Evolutionary conservation across 2,888 invertebrate species (phyloP).

Genomic region (Lasius platythorax): DNA sequence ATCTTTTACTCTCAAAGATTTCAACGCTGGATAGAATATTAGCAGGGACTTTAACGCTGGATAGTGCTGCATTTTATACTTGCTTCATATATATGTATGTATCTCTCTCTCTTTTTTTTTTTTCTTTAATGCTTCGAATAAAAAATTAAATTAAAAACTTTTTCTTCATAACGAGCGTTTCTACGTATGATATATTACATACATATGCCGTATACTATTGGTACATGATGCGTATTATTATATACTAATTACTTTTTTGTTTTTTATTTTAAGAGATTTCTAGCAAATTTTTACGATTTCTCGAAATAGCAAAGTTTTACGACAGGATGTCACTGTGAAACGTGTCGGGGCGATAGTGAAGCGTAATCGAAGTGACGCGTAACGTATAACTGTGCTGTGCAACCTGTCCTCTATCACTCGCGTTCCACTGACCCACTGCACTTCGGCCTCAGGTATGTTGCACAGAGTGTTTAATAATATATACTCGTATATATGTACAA

Average conservation of each 20-base stretch:
- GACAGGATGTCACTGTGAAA: conserved; percentile 7
- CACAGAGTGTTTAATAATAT: conserved; percentile 90
- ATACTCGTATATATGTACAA: background rate
- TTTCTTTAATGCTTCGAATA: background rate
- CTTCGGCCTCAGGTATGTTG: conserved; percentile 76
- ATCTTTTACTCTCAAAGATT: conserved; percentile 1
- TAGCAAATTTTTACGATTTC: background rate
- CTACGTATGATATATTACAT: background rate
- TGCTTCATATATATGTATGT: background rate
- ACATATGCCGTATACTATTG: background rate
- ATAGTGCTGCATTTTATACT: too few species aligned
- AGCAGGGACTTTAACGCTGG: conserved; percentile 20
- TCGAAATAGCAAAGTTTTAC: conserved; percentile 10
- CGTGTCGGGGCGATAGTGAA: conserved; percentile 57
- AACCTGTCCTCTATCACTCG: conserved; percentile 67
- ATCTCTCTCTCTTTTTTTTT: too few species aligned
- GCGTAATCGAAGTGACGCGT: conserved; percentile 66
- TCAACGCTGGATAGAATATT: conserved; percentile 6
- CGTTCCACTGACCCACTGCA: conserved; percentile 75
- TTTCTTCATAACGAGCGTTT: background rate
- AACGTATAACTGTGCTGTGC: conserved; percentile 59
- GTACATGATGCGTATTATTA: background rate
- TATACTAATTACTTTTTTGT: background rate
- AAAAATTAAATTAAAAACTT: background rate
- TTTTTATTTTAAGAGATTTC: background rate